Base-by-base conservation (phyloP, 1,140 invertebrate genomes). In the Archivesica marissinica region DNA sequence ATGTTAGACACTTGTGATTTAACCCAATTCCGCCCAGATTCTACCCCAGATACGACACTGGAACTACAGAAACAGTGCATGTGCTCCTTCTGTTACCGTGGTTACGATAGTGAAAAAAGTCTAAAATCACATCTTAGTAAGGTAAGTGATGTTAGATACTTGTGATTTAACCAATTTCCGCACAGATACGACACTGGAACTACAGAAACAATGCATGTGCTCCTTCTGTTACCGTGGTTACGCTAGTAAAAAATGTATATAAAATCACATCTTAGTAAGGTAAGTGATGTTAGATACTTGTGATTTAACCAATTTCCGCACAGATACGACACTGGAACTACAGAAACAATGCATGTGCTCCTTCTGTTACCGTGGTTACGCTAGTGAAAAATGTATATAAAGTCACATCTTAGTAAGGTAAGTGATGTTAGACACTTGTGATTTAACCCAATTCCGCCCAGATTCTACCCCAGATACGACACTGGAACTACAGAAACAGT, bases 81-180 rank as follows among this genome's bases (percentile, higher is more conserved):
- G 92, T 99, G 98, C 94, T 97, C 97, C 93, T 98, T 99, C 91
- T 99, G 98, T 94, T 98, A 98, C 79, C 98, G 99, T 93, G 97
- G 82, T 38, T 85, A 85, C 50, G 82, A 74, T 15, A 85, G 82
- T 70, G 82, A 85, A 56, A 85, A 85, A 56, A 85, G 82, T 56
- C 74, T 85, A n/a, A 85, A 78, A 47, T 85, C 82, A 2, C 82
- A 85, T 78, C 74, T 85, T 39, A 85, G 82, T 52, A 85, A 85
- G 72, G 82, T 85, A 66, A 54, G 74, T 15, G 13, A 17, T 9
- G 7, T 9, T 47, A 47, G 7, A 47, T 17, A 47, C 7, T 47
- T 9, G 44, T 47, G 17, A 47, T 9, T n/a, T n/a, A n/a, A n/a
- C n/a, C n/a, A n/a, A n/a, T n/a, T n/a, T n/a, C n/a, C n/a, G n/a